phyloP scores from a whole-genome alignment of 2,888 invertebrate species.

The Homarus gammarus region DNA sequence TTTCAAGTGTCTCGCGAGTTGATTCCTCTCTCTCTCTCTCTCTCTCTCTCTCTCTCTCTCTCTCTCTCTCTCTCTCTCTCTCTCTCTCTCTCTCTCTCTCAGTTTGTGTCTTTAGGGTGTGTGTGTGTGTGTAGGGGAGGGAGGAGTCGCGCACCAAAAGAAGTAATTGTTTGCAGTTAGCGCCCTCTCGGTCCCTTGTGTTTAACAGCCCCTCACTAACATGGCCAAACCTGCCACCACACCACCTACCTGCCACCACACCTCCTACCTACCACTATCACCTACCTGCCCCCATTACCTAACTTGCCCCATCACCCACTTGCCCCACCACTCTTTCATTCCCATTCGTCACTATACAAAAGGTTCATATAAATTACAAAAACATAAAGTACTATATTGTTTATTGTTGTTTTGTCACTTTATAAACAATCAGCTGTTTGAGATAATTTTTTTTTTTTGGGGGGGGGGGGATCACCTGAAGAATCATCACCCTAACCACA shows the following conservation, averaged over 20 bases:
- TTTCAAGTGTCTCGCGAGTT: no score
- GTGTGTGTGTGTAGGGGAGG: not conserved
- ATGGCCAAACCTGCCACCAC: conserved; percentile 13
- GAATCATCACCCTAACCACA: no score
- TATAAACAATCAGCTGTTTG: no score
- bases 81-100: not conserved
- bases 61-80: not conserved
- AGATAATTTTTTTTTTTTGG: no score
- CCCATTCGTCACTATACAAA: not conserved
- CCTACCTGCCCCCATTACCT: not conserved
- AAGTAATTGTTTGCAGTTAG: conserved; percentile 43
- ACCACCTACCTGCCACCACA: not conserved
- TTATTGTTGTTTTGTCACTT: no score
- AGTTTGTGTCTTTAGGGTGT: not conserved
- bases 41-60: no score
- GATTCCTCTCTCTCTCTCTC: no score
- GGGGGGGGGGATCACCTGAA: no score
- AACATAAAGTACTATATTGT: no score
- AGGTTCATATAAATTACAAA: no score
- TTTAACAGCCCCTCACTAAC: conserved; percentile 37
- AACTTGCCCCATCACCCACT: not conserved
- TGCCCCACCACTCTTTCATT: not conserved
- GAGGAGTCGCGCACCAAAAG: not conserved
- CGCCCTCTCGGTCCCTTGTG: conserved; percentile 22
- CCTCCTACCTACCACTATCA: no score